Evolutionary conservation across 2,113 vertebrate species (phyloP).

Genomic region (Chaetura pelagica): DNA sequence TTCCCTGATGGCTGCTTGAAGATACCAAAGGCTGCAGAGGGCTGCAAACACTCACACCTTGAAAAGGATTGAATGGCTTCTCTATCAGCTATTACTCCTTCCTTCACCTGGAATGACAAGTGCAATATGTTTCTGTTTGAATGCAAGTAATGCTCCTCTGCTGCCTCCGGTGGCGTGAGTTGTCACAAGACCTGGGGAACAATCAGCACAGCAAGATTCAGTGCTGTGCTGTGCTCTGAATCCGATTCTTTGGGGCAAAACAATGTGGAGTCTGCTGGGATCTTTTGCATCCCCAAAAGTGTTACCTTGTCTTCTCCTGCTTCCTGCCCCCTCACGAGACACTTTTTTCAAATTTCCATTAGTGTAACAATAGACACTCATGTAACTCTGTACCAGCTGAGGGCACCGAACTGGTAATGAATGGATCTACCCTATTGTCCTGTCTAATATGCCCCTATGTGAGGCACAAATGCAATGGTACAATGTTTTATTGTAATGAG

Average conservation of each 20-base stretch:
- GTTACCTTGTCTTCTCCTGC: background rate
- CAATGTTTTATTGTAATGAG: background rate
- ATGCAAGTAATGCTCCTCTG: background rate
- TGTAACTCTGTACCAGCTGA: background rate
- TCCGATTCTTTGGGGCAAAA: background rate
- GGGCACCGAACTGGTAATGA: background rate
- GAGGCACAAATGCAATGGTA: background rate
- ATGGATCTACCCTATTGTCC: background rate
- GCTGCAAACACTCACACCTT: background rate
- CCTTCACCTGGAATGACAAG: background rate
- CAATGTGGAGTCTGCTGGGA: background rate
- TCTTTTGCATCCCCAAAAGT: background rate
- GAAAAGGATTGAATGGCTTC: background rate
- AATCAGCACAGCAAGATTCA: background rate
- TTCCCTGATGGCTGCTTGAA: background rate
- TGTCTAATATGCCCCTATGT: background rate
- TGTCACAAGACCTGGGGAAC: background rate
- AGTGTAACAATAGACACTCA: fast-evolving
- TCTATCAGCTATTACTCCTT: background rate
- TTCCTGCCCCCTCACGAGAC: fast-evolving
- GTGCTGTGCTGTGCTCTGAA: background rate
- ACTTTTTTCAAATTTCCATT: background rate
- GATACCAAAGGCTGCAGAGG: background rate
- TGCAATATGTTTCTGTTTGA: background rate
- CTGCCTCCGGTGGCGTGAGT: background rate